Evolutionary conservation across 2,113 vertebrate genomes (phyloP), one percentile per base, ranked within the genome.

Genomic region (Phasianus colchicus): DNA sequence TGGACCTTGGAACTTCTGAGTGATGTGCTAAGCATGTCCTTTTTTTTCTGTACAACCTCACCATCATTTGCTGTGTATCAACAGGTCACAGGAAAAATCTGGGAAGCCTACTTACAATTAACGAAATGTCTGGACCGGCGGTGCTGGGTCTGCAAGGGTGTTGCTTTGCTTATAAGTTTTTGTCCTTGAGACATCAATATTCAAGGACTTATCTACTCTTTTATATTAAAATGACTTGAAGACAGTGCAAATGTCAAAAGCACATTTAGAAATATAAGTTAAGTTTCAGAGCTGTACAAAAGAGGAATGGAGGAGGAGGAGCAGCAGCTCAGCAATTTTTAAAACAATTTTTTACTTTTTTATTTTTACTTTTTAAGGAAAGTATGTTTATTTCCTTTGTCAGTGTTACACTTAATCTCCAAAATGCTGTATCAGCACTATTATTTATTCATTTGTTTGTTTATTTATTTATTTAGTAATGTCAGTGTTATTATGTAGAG

Each of bases 41-140:
- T 78, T n/a, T 13, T 38, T 38, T 72, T 66, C 43, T 40, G 1
- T 60, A 42, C 29, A 47, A 7, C 47, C 34, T 52, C 24, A 40
- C 43, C 14, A 30, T 60, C 0, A 1, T 32, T 66, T 88, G 13
- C 13, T 13, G 1, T 45, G n/a, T 50, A 12, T 45, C 48, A 45
- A 43, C 18, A 65, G 57, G 22, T 42, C 42, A 58, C 4, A 58
- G 57, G 42, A 82, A 60, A 71, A 42, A 54, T 7, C 36, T 36
- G 36, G 36, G 36, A 36, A 36, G 24, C 22, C 14, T 70, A 48
- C 38, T 36, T 42, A 30, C 60, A 32, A 19, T 11, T 57, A 67
- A 47, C 15, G 16, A 40, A 38, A n/a, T 38, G 9, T 47, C 32
- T 30, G 36, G 21, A 70, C 21, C 15, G 24, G 27, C 38, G 32